Evolutionary conservation across 2,888 invertebrate genomes (phyloP).

Genomic region (Noctua janthe): DNA sequence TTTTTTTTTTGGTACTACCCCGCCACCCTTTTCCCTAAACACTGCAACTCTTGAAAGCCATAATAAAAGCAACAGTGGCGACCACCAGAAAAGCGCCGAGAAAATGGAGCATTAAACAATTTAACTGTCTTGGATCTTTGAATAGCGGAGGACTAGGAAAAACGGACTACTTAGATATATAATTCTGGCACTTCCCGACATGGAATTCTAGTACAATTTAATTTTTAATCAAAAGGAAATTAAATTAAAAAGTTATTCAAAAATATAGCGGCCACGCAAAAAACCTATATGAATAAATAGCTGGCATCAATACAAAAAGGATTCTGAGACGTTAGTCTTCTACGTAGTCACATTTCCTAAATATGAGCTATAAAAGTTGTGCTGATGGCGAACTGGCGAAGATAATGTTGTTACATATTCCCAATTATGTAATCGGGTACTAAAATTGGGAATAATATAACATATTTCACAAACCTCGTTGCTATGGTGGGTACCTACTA

Average conservation of each 20-base stretch:
- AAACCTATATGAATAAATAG: not conserved
- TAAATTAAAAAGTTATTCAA: not conserved
- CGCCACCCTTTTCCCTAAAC: not conserved
- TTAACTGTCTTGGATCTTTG: not conserved
- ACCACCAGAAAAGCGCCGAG: not conserved
- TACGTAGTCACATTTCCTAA: not conserved
- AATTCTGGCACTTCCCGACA: not conserved
- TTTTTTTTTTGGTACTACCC: not conserved
- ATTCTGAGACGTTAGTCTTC: not conserved
- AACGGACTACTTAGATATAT: not conserved
- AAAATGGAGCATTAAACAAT: not conserved
- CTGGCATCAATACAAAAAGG: not conserved
- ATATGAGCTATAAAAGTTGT: not conserved
- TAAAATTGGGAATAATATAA: not conserved
- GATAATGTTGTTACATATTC: not conserved
- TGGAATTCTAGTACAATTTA: not conserved
- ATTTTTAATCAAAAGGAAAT: not conserved
- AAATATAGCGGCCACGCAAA: not conserved
- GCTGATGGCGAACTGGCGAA: not conserved
- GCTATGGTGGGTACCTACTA: not conserved
- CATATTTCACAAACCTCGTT: not conserved
- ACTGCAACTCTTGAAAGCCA: not conserved
- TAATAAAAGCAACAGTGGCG: not conserved
- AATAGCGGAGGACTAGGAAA: not conserved
- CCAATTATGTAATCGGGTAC: not conserved